A percentile compares a stretch with the other conserved stretches of the same genome.
Conservation (phyloP, 1,140 invertebrate species). For the Hylaeus volcanicus region DNA sequence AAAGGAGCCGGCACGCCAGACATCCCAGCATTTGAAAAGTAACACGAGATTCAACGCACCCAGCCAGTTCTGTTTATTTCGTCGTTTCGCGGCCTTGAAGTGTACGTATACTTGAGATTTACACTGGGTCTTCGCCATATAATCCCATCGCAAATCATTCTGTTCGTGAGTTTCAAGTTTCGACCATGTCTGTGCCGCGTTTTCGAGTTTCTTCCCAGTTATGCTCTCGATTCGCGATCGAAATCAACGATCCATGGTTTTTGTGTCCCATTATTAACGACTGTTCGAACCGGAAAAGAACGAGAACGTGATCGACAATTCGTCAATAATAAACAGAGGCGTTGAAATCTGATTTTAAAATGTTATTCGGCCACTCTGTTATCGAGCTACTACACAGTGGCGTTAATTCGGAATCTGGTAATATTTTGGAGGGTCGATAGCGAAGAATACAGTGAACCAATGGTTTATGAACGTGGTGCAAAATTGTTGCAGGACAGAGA, state of each 20-base stretch:
- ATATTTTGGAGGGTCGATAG: neutral
- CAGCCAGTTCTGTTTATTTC: slow-evolving; percentile 47
- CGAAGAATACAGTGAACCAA: too few species aligned
- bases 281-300: neutral
- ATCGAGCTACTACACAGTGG: neutral
- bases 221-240: neutral
- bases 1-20: slow-evolving; percentile 1
- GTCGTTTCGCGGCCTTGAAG: neutral
- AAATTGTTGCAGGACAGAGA: too few species aligned
- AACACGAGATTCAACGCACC: slow-evolving; percentile 6
- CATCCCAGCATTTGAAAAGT: slow-evolving; percentile 42
- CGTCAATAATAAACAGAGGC: neutral
- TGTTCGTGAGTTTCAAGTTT: neutral
- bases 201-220: neutral
- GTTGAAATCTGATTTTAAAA: neutral
- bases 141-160: slow-evolving; percentile 14
- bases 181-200: neutral
- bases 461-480: too few species aligned
- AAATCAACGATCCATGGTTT: too few species aligned
- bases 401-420: neutral
- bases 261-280: too few species aligned
- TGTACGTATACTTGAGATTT: neutral
- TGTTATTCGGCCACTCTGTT: neutral
- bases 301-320: neutral
- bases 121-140: neutral